These are phyloP conservation scores for Tiliacea citrago DNA, from an alignment of 2,888 invertebrate genomes.

Conservation along the genomic window DNA sequence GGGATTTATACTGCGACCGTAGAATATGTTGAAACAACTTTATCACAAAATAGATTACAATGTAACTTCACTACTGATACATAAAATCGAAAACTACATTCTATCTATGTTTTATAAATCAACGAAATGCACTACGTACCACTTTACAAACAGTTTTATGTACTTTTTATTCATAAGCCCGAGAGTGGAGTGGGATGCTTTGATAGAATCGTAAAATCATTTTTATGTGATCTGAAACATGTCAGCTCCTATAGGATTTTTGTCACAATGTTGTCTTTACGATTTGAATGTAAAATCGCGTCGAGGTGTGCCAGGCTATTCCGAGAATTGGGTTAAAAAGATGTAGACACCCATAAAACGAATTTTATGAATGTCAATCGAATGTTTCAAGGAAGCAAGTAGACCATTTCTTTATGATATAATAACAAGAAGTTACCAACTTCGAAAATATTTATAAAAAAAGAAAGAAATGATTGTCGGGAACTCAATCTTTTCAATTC, in stretches of 20 bases:
- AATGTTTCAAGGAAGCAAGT: conserved; percentile 27
- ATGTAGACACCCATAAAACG: conserved; percentile 49
- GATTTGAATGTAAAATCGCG: conserved; percentile 68
- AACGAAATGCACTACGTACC: conserved; percentile 59
- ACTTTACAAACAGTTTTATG: conserved; percentile 77
- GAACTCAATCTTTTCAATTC: neutral
- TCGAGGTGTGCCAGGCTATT: conserved; percentile 67
- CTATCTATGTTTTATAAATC: conserved; percentile 52
- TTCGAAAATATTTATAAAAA: neutral
- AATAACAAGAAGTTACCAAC: neutral
- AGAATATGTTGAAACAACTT: conserved; percentile 2
- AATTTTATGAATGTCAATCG: conserved; percentile 51
- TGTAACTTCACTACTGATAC: conserved; percentile 29
- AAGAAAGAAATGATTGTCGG: neutral
- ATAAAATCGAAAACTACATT: conserved; percentile 42
- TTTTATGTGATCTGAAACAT: conserved; percentile 84
- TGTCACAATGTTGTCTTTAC: conserved; percentile 86
- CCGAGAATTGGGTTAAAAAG: conserved; percentile 55
- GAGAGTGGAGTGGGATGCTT: conserved; percentile 77
- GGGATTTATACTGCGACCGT: neutral
- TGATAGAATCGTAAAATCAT: conserved; percentile 88
- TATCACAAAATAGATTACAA: conserved; percentile 36
- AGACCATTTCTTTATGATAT: neutral
- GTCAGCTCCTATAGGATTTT: conserved; percentile 81
- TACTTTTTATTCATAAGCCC: conserved; percentile 84